Evolutionary conservation across 2,888 invertebrate species (phyloP), one percentile per base, ranked within the genome.

Genomic region (Lasiommata megera): DNA sequence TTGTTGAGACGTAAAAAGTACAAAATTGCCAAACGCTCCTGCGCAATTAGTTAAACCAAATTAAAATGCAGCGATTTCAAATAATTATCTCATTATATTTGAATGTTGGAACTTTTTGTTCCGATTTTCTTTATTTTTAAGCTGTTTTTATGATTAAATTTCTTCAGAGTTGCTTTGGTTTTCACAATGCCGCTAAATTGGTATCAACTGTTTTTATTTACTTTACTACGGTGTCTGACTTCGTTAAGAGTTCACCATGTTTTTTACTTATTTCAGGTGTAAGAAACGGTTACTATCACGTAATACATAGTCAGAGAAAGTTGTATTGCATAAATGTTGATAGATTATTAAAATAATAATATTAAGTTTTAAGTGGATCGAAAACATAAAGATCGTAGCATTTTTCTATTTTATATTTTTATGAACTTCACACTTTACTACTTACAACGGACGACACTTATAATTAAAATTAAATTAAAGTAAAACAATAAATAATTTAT

Each of bases 271-370:
- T 75, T 71, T 70, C 66, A 69, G 69, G 66, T 66, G 73, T 64
- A 72, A 69, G 66, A 74, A 82, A 82, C 71, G 23, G 8, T 43
- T 43, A 14, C 31, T 31, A 29, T 87, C 85, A 85, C 88, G 87
- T 88, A 88, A 87, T 78, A 71, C 74, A 84, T 82, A 74, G 78
- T 77, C 63, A 80, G 84, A 72, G 86, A 88, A 88, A 89, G 86
- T 84, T 63, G 61, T 64, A 72, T 82, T 84, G 71, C 74, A 76
- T 70, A 83, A 56, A 60, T 31, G 48, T 57, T 52, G 38, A 40
- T 50, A 57, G 61, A 56, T 36, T 17, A 34, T 48, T 48, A 28
- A 23, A 43, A 12, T 18, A n/a, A 18, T n/a, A 54, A 48, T 48
- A 43, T 6, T 12, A 14, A 5, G 2, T 12, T 28, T 0, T 12